phyloP scores from a whole-genome alignment of 1,140 invertebrate genomes.

The Macrosteles quadrilineatus region DNA sequence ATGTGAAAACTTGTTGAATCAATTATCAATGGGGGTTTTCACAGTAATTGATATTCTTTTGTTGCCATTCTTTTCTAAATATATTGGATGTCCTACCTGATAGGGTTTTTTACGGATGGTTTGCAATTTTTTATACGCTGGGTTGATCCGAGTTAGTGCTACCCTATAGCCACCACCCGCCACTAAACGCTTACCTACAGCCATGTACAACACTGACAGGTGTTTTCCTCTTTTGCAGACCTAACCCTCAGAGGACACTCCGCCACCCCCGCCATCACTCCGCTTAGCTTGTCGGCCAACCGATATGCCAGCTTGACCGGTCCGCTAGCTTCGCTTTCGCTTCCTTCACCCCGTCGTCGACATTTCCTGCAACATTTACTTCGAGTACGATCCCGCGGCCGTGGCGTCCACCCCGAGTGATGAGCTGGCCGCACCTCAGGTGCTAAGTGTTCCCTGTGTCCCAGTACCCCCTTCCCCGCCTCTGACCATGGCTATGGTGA shows the following conservation, averaged over 20 bases:
- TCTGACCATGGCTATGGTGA: slow-evolving; percentile 82
- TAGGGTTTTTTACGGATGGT: too few species aligned
- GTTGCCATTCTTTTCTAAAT: too few species aligned
- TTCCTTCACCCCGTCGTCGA: neutral
- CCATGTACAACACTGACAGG: slow-evolving; percentile 22
- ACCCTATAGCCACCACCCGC: too few species aligned
- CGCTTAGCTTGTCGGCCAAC: neutral
- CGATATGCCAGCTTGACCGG: neutral
- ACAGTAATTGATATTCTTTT: too few species aligned
- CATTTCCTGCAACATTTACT: slow-evolving; percentile 21
- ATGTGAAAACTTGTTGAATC: too few species aligned
- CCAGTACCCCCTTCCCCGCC: slow-evolving; percentile 16
- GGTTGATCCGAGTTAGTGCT: too few species aligned
- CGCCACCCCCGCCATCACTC: slow-evolving; percentile 5
- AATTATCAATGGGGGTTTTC: too few species aligned
- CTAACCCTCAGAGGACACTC: slow-evolving; percentile 16
- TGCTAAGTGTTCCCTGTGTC: slow-evolving; percentile 1
- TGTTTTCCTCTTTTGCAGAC: slow-evolving; percentile 33
- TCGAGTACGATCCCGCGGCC: neutral
- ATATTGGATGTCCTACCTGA: too few species aligned
- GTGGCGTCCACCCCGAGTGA: neutral
- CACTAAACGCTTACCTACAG: too few species aligned
- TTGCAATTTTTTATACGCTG: too few species aligned
- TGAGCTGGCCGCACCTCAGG: slow-evolving; percentile 3
- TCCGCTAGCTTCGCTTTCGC: neutral